Percentiles rank a stretch among this genome's conserved stretches.
Evolutionary conservation across 2,113 vertebrate genomes (phyloP).

Genomic region (Colistium nudipinnis): DNA sequence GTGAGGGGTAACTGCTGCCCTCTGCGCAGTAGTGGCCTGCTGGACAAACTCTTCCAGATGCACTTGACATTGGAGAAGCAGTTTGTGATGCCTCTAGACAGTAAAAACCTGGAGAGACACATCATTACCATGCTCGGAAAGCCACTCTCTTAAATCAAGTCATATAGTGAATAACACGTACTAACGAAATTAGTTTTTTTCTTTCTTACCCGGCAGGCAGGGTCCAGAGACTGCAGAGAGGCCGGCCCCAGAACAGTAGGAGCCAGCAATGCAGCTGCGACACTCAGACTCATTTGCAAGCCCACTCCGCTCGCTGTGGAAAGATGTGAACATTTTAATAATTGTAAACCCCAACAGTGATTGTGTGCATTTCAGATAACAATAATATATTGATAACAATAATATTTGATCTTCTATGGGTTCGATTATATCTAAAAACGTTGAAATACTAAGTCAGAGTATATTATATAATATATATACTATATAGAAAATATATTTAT

Average conservation of each 20-base stretch:
- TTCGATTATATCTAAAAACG: background rate
- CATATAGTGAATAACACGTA: background rate
- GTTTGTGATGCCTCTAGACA: conserved; percentile 79
- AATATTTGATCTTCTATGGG: background rate
- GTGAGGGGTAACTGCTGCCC: conserved; percentile 71
- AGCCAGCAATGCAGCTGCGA: conserved; percentile 81
- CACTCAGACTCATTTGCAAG: conserved; percentile 74
- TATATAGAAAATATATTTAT: background rate
- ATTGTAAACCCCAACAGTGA: background rate
- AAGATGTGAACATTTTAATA: conserved; percentile 14
- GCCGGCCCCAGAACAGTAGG: conserved; percentile 82
- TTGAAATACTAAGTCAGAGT: background rate
- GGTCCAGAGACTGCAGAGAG: conserved; percentile 76
- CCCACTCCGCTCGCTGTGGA: conserved; percentile 71
- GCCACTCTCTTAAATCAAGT: background rate
- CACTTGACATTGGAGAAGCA: conserved; percentile 66
- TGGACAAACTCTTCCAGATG: conserved; percentile 81
- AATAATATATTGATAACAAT: background rate
- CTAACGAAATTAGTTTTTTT: background rate
- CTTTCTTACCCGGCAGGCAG: conserved; percentile 77
- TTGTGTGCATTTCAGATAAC: background rate
- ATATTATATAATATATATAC: background rate
- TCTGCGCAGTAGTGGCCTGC: conserved; percentile 87
- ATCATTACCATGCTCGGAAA: background rate
- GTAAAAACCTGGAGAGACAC: conserved; percentile 75